Percentiles rank a stretch among this genome's conserved stretches.
Conservation (phyloP, 2,888 invertebrate genomes). For the Acronicta alni region DNA sequence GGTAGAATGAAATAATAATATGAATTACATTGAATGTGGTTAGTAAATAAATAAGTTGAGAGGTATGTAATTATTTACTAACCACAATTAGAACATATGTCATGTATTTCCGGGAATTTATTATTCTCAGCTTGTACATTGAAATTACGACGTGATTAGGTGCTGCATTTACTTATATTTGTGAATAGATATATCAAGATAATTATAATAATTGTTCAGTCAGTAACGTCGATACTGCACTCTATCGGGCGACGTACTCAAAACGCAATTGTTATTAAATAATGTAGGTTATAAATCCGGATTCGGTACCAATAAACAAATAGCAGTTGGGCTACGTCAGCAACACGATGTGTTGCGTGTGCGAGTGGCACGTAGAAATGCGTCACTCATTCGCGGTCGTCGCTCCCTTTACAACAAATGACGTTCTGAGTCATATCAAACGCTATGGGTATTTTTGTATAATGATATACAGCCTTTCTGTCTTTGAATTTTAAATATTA, state of each 20-base stretch:
- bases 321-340: slow-evolving; percentile 47
- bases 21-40: no score
- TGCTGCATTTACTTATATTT: no score
- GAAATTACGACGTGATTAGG: no score
- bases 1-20: no score
- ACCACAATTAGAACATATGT: no score
- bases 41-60: no score
- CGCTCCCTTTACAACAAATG: slow-evolving; percentile 79
- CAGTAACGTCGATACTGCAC: slow-evolving; percentile 29
- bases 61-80: no score
- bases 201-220: slow-evolving; percentile 10
- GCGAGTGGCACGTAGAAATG: slow-evolving; percentile 59
- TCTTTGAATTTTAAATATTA: slow-evolving; percentile 14
- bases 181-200: no score
- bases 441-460: slow-evolving; percentile 66
- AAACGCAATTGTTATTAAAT: slow-evolving; percentile 47
- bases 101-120: no score
- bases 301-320: slow-evolving; percentile 54
- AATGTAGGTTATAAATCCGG: slow-evolving; percentile 57
- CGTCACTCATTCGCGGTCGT: slow-evolving; percentile 78
- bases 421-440: slow-evolving; percentile 79
- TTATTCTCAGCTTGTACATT: no score
- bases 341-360: slow-evolving; percentile 56
- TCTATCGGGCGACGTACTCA: slow-evolving; percentile 45
- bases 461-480: slow-evolving; percentile 29